Evolutionary conservation across 2,888 invertebrate genomes (phyloP).

Genomic region (Limnephilus auricula): DNA sequence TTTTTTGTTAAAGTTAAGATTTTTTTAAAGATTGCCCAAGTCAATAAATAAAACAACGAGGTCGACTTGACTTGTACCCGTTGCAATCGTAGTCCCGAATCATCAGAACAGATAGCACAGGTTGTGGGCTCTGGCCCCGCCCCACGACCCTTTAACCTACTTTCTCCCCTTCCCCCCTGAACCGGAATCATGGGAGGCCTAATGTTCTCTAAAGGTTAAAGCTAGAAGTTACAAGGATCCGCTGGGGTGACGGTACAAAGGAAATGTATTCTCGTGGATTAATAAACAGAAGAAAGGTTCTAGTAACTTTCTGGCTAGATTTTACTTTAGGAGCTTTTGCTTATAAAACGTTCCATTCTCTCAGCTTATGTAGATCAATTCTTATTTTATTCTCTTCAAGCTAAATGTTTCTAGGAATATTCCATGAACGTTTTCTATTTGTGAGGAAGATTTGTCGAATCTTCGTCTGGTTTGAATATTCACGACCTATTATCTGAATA

Average conservation of each 20-base stretch:
- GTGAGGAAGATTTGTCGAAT: neutral
- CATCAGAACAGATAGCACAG: neutral
- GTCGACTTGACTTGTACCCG: neutral
- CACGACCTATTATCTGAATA: neutral
- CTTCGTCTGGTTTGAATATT: neutral
- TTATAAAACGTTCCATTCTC: neutral
- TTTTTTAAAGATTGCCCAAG: neutral
- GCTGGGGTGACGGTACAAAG: neutral
- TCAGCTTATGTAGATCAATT: neutral
- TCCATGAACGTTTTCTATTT: neutral
- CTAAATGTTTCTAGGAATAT: neutral
- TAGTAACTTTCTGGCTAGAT: neutral
- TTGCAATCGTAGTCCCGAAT: neutral
- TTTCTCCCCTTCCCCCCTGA: neutral
- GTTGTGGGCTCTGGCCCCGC: conserved; percentile 38
- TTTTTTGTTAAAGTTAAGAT: neutral
- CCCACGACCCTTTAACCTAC: conserved; percentile 55
- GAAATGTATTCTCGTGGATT: neutral
- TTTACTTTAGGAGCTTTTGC: neutral
- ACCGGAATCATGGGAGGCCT: neutral
- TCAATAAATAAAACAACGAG: neutral
- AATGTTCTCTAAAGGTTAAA: neutral
- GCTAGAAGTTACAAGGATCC: neutral
- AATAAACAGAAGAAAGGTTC: neutral
- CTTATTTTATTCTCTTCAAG: neutral